Conservation (phyloP, 2,888 invertebrate genomes). For the Ophioninae sp. region DNA sequence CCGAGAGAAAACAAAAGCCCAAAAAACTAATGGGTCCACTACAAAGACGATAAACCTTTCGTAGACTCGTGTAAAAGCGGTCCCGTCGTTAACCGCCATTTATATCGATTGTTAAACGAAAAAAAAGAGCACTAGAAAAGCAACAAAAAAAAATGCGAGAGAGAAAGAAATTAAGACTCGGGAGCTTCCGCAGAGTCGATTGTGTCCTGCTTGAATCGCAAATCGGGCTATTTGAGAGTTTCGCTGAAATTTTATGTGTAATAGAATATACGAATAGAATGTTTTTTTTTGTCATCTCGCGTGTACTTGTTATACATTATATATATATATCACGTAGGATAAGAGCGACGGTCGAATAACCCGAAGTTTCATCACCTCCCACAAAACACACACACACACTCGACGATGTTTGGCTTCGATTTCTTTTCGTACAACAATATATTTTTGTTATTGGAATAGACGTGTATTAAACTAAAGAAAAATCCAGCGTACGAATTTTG, state of each 20-base stretch:
- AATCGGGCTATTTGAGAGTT: slow-evolving; percentile 57
- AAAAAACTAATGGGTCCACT: slow-evolving; percentile 13
- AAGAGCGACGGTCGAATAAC: slow-evolving; percentile 45
- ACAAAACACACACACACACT: slow-evolving; percentile 23
- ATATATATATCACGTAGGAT: slow-evolving; percentile 37
- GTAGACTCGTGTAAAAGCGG: slow-evolving; percentile 54
- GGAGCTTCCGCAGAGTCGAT: slow-evolving; percentile 63
- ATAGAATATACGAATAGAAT: slow-evolving; percentile 20
- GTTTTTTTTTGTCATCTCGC: slow-evolving; percentile 42
- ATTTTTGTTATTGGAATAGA: slow-evolving; percentile 76
- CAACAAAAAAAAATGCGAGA: slow-evolving; percentile 29
- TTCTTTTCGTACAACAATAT: slow-evolving; percentile 75
- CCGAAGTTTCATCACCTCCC: slow-evolving; percentile 51
- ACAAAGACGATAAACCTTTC: slow-evolving; percentile 40
- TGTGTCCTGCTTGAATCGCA: slow-evolving; percentile 60
- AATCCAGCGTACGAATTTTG: slow-evolving; percentile 19
- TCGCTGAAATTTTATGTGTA: slow-evolving; percentile 48
- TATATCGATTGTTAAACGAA: slow-evolving; percentile 52
- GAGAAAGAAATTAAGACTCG: slow-evolving; percentile 53
- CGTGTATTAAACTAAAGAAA: slow-evolving; percentile 70
- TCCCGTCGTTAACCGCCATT: slow-evolving; percentile 54
- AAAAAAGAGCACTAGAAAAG: slow-evolving; percentile 25
- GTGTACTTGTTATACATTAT: slow-evolving; percentile 35
- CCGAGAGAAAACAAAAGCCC: slow-evolving; percentile 19
- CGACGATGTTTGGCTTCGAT: slow-evolving; percentile 71